Evolutionary conservation across 1,140 invertebrate species (phyloP), one percentile per base, ranked within the genome.

Genomic region (Octopus bimaculoides): DNA sequence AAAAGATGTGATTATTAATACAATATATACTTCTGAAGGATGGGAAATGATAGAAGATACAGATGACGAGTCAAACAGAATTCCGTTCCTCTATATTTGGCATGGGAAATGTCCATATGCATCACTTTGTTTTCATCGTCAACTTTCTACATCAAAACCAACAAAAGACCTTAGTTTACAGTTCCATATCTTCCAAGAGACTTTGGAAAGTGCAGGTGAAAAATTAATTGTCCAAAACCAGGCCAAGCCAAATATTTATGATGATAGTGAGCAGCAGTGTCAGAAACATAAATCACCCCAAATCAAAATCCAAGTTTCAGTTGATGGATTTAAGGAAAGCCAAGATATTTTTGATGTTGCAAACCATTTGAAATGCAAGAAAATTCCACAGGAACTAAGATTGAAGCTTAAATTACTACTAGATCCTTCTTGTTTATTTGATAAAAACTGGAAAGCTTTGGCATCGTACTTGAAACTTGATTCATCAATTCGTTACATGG

Each of bases 21-120:
- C 82, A 0, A 82, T 41, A 53, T 86, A 87, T 73, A 20, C 86
- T 17, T 87, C 86, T 0, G 78, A 83, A 4, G 82, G 80, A 10
- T 87, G 86, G 86, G 80, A 81, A 8, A 54, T 78, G 6, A 75
- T 86, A 5, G 83, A 86, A 54, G 54, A 77, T 10, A 55, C 79
- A 6, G 78, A 81, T 5, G 26, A 76, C 10, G 82, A 85, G 5
- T 61, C 56, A 12, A 61, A 61, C 56, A 81, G 77, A 14, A 78
- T 85, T 7, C 78, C 79, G 5, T 87, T 85, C 56, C 75, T 85
- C 4, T 78, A 83, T 17, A 83, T 87, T 10, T 87, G 86, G 86
- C 86, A 87, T 52, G 84, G 85, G 4, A 81, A 85, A 69, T 87
- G 86, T 80, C 86, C 86, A 0, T 82, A 85, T 69, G 73, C 83